Percentiles rank a stretch among this genome's conserved stretches.
phyloP scores from a whole-genome alignment of 2,113 vertebrate genomes.

The Pelodiscus sinensis region DNA sequence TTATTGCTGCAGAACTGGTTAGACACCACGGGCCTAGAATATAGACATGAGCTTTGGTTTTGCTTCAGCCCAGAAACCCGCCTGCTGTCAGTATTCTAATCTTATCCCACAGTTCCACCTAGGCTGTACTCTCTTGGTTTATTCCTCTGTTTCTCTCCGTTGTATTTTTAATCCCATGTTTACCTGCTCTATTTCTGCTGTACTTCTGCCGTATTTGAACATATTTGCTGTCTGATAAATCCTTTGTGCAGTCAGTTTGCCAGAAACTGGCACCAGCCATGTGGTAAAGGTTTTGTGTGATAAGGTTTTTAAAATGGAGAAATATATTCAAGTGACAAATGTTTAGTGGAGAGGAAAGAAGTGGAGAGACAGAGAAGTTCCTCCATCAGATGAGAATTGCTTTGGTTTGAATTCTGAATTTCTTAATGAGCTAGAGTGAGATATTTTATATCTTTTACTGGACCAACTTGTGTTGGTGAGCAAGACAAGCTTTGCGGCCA shows the following conservation, averaged over 20 bases:
- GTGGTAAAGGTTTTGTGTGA: neutral
- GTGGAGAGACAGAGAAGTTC: neutral
- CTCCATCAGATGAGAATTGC: neutral
- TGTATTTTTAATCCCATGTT: neutral
- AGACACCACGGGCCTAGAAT: no score
- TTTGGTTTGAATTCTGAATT: neutral
- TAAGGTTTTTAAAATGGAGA: neutral
- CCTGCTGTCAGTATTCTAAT: neutral
- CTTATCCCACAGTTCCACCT: neutral
- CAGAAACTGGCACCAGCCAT: neutral
- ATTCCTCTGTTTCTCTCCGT: neutral
- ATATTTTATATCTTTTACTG: neutral
- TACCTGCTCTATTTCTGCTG: neutral
- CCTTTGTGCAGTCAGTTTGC: neutral
- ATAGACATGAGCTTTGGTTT: neutral
- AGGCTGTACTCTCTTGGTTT: neutral
- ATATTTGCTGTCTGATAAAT: neutral
- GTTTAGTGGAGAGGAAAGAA: neutral
- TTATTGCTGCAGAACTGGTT: no score
- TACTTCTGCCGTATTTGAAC: neutral
- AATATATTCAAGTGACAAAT: neutral
- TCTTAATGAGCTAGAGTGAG: neutral
- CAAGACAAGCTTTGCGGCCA: neutral
- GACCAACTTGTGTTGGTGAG: neutral
- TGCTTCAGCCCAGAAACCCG: neutral